These are phyloP conservation scores for Tetraodon nigroviridis DNA, from an alignment of 2,113 vertebrate species.

Conservation along the genomic window DNA sequence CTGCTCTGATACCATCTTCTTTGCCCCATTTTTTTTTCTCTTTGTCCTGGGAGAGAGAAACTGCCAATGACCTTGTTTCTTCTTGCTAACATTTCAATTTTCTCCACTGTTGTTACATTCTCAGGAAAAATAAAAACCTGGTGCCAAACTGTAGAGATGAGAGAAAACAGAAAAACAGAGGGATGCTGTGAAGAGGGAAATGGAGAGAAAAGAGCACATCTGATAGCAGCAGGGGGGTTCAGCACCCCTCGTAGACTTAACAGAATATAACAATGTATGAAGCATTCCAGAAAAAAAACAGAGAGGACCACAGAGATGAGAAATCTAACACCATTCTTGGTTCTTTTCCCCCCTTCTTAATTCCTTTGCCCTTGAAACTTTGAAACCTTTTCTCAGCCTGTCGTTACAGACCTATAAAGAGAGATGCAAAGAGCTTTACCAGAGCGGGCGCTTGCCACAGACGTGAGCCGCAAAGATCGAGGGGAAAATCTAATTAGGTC, in stretches of 20 bases:
- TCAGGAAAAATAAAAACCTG: constrained; percentile 44
- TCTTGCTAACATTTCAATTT: constrained; percentile 39
- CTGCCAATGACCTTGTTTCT: constrained; percentile 67
- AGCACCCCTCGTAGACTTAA: constrained; percentile 44
- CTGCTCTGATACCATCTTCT: constrained; percentile 23
- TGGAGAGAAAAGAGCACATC: constrained; percentile 29
- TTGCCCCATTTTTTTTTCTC: constrained; percentile 23
- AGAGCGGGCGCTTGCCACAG: constrained; percentile 52
- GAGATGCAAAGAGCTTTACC: constrained; percentile 55
- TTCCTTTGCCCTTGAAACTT: constrained; percentile 72
- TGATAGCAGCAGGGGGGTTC: constrained; percentile 24
- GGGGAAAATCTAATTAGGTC: constrained; percentile 77
- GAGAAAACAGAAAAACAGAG: constrained; percentile 47
- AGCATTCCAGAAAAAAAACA: constrained; percentile 17
- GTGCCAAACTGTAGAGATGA: constrained; percentile 35
- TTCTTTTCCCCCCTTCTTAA: constrained; percentile 69
- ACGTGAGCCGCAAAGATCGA: constrained; percentile 77
- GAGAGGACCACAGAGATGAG: constrained; percentile 1
- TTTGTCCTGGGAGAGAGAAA: constrained; percentile 49
- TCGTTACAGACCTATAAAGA: constrained; percentile 79
- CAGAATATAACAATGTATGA: constrained; percentile 44
- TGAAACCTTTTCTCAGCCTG: constrained; percentile 33
- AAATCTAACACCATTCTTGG: constrained; percentile 4
- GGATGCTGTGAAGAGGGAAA: constrained; percentile 5
- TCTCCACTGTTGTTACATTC: constrained; percentile 62